A percentile compares a stretch with the other conserved stretches of the same genome.
These are phyloP conservation scores for Cynodonichthys magdalenae DNA, from an alignment of 2,797 vertebrate genomes.

Conservation along the genomic window DNA sequence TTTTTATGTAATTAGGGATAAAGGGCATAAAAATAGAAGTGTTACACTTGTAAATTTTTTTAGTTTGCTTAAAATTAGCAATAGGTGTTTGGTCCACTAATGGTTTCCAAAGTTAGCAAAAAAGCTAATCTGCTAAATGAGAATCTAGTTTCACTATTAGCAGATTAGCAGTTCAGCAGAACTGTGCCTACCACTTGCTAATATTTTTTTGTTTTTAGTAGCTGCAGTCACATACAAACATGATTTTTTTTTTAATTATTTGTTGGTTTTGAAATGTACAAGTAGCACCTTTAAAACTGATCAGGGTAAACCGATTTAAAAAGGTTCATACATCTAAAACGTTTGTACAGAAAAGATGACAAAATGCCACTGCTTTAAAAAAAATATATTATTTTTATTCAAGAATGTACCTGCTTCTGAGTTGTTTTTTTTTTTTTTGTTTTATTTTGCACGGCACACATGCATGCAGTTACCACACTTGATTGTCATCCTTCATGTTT, in stretches of 20 bases:
- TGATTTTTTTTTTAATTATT: neutral
- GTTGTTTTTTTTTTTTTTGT: constrained; percentile 16
- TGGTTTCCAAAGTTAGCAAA: too few species aligned
- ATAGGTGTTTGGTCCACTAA: too few species aligned
- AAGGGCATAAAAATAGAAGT: too few species aligned
- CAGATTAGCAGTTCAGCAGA: too few species aligned
- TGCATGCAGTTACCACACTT: constrained; percentile 68
- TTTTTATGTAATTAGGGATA: too few species aligned
- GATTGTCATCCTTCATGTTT: constrained; percentile 43
- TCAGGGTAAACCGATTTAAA: constrained; percentile 31
- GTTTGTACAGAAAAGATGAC: constrained; percentile 36
- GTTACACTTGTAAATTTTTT: too few species aligned
- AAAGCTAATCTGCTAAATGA: too few species aligned
- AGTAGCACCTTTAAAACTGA: constrained; percentile 31
- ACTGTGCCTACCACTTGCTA: too few species aligned
- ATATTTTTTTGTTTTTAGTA: constrained; percentile 13
- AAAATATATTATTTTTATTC: constrained; percentile 24
- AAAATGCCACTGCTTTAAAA: constrained; percentile 57
- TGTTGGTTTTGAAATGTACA: constrained; percentile 51
- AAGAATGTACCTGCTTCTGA: constrained; percentile 51
- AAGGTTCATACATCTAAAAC: constrained; percentile 1
- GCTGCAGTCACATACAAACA: constrained; percentile 10
- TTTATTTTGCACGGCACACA: constrained; percentile 54
- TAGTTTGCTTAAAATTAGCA: too few species aligned
- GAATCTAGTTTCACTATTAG: too few species aligned